Conservation (phyloP, 2,888 invertebrate genomes). For the Caenorhabditis wallacei region DNA sequence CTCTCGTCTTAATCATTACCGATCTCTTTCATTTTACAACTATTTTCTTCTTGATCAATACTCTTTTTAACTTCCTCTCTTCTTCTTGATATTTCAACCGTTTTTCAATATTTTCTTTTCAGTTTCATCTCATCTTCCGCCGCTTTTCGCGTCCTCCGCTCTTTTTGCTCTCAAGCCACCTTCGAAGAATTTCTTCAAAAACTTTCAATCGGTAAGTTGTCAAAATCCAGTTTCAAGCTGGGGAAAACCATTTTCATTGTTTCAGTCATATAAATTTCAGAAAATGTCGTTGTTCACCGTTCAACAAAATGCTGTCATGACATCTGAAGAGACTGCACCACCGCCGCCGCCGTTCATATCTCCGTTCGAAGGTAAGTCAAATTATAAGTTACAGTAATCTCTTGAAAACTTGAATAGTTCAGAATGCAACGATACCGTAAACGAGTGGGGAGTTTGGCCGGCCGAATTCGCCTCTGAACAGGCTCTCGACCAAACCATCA, state of each 20-base stretch:
- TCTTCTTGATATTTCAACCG: neutral
- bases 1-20: neutral
- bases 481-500: constrained; percentile 45
- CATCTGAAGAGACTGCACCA: constrained; percentile 42
- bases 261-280: constrained; percentile 24
- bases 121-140: constrained; percentile 44
- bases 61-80: constrained; percentile 7
- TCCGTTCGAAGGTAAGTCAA: constrained; percentile 37
- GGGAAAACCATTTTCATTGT: too few species aligned
- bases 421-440: constrained; percentile 65
- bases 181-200: constrained; percentile 3
- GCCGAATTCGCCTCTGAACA: constrained; percentile 46
- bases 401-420: neutral
- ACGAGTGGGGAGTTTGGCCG: constrained; percentile 74
- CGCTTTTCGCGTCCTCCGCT: constrained; percentile 28
- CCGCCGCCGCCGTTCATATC: constrained; percentile 55
- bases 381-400: neutral
- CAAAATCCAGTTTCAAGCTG: too few species aligned
- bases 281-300: constrained; percentile 56
- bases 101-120: constrained; percentile 4
- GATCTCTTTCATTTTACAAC: neutral
- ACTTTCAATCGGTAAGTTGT: constrained; percentile 28
- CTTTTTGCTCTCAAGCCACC: constrained; percentile 14
- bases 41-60: neutral
- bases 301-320: constrained; percentile 39